These are phyloP conservation scores for Agrenia bidenticulata DNA, from an alignment of 2,888 invertebrate species.

Conservation along the genomic window DNA sequence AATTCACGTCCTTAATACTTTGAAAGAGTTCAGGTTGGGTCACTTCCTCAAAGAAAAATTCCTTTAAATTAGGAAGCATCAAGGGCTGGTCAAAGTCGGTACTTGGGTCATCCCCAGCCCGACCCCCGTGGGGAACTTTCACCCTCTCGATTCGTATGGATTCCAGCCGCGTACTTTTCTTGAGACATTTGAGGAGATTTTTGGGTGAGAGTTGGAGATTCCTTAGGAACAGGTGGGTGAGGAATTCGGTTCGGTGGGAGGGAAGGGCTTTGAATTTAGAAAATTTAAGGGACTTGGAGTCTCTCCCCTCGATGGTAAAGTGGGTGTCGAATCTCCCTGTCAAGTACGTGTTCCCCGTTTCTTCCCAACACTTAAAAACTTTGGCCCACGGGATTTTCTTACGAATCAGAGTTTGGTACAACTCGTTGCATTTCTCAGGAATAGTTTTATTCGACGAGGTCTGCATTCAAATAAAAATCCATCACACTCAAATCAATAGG, in stretches of 20 bases:
- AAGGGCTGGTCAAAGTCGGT: conserved; percentile 36
- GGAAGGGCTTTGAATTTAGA: conserved; percentile 40
- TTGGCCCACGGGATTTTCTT: conserved; percentile 34
- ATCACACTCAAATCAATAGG: too few relatives aligned
- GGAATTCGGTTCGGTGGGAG: conserved; percentile 34
- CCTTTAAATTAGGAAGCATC: conserved; percentile 32
- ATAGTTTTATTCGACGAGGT: conserved; percentile 17
- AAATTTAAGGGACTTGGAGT: conserved; percentile 39
- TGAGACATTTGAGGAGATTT: conserved; percentile 37
- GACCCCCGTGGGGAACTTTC: conserved; percentile 34
- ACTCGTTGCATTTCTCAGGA: conserved; percentile 18
- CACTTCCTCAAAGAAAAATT: conserved; percentile 35
- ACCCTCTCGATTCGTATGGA: conserved; percentile 33
- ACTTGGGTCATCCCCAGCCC: conserved; percentile 30
- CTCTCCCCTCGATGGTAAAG: conserved; percentile 34
- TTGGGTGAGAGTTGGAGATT: conserved; percentile 37
- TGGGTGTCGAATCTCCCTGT: conserved; percentile 38
- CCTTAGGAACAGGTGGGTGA: conserved; percentile 33
- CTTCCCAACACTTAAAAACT: conserved; percentile 34
- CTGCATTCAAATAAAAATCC: conserved; percentile 8
- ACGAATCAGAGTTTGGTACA: conserved; percentile 33
- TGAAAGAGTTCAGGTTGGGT: conserved; percentile 21
- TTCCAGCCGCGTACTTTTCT: conserved; percentile 32
- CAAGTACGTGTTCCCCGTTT: conserved; percentile 39
- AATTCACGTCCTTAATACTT: conserved; percentile 33